Evolutionary conservation across 2,888 invertebrate species (phyloP), one percentile per base, ranked within the genome.

Genomic region (Dryobotodes eremita): DNA sequence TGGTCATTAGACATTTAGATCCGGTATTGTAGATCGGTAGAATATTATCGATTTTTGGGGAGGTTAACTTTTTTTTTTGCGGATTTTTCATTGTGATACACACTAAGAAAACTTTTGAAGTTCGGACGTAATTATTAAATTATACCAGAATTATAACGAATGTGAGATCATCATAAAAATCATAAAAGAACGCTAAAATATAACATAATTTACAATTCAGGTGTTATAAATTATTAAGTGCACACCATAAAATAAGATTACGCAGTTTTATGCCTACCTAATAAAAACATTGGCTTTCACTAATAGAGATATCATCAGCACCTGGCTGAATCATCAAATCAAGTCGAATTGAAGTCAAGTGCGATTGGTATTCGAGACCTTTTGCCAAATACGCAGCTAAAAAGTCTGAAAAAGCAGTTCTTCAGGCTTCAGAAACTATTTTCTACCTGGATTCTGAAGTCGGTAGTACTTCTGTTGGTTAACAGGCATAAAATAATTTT

Each of bases 241-340:
- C 46, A 31, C 10, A 15, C 36, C 46, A 71, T 82, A 57, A 74
- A 74, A 23, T 46, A 5, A 66, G 17, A 50, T 57, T 68, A 70
- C 31, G 42, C 13, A n/a, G 65, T 70, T 83, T 48, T 62, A 68
- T 74, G 26, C 36, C 17, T 61, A 36, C 23, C 20, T 31, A 71
- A 75, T 71, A 68, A 80, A 71, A 55, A 59, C n/a, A 46, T 70
- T 65, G 53, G 53, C 26, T 66, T 79, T 79, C 59, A n/a, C 59
- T 42, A 66, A 72, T 48, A 59, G 26, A 57, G 31, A 17, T 31
- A 26, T 55, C 11, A 36, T 36, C n/a, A 23, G 8, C 26, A 55
- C 0, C n/a, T 31, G 10, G 1, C 20, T 53, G 15, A 70, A 53
- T 73, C 1, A 73, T 26, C 48, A n/a, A n/a, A n/a, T n/a, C n/a